Conservation (phyloP, 2,888 invertebrate species). For the Drosophila leonis region DNA sequence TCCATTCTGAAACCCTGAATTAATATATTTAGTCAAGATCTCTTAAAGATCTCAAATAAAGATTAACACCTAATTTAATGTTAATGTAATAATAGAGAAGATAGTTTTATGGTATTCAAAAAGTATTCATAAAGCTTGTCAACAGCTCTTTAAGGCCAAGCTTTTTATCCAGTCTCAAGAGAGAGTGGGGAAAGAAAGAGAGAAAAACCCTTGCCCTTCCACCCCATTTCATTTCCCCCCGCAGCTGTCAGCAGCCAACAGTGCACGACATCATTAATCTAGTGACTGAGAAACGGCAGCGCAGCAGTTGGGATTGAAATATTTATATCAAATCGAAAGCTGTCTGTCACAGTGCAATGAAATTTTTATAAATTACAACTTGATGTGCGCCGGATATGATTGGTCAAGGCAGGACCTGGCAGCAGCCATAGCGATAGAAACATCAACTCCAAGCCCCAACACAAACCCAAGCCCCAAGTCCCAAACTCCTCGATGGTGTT, state of each 20-base stretch:
- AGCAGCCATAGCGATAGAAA: conserved; percentile 53
- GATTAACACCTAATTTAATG: too few species aligned
- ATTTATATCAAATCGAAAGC: conserved; percentile 81
- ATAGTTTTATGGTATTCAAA: background rate
- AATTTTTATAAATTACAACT: conserved; percentile 80
- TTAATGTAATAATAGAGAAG: background rate
- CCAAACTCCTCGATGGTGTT: conserved; percentile 42
- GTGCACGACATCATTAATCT: conserved; percentile 75
- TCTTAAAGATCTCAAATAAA: background rate
- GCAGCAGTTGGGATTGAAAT: conserved; percentile 70
- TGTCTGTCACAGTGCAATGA: conserved; percentile 78
- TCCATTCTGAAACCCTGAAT: too few species aligned
- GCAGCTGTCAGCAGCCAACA: conserved; percentile 68
- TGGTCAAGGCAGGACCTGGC: conserved; percentile 44
- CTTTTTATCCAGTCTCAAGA: conserved; percentile 17
- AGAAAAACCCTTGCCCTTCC: conserved; percentile 17
- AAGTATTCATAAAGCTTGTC: conserved; percentile 40
- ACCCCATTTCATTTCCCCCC: conserved; percentile 17
- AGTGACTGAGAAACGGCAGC: conserved; percentile 45
- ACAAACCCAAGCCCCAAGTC: conserved; percentile 8
- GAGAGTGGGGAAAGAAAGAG: background rate
- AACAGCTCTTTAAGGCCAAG: conserved; percentile 49
- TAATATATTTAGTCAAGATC: too few species aligned
- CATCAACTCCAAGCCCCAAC: conserved; percentile 52
- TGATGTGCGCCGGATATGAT: conserved; percentile 60